phyloP scores from a whole-genome alignment of 2,113 vertebrate species.

The Polypterus bichir region DNA sequence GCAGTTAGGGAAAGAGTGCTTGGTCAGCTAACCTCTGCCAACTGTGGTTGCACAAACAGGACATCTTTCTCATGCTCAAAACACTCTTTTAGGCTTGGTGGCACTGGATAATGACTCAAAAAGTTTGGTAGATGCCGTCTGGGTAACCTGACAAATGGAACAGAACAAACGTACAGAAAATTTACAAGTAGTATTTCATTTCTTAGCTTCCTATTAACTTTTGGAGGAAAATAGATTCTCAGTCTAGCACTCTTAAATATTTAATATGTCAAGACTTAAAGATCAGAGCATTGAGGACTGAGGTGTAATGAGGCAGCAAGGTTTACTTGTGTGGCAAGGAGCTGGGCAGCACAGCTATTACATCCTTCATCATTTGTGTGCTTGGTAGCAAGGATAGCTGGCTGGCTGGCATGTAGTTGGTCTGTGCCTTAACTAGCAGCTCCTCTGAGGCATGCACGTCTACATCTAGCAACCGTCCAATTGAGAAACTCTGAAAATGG shows the following conservation, averaged over 20 bases:
- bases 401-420: constrained; percentile 22
- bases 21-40: constrained; percentile 46
- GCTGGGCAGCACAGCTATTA: constrained; percentile 36
- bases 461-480: constrained; percentile 66
- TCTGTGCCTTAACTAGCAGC: constrained; percentile 43
- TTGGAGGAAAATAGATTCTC: no score
- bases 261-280: no score
- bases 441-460: constrained; percentile 55
- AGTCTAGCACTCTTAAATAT: no score
- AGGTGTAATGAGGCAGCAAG: no score
- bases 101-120: constrained; percentile 45
- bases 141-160: constrained; percentile 24
- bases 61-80: constrained; percentile 47
- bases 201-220: no score
- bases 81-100: constrained; percentile 45
- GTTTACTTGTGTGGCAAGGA: constrained; percentile 17
- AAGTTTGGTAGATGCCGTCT: constrained; percentile 50
- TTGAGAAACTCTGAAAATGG: constrained; percentile 67
- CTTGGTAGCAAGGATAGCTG: neutral
- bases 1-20: no score
- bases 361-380: constrained; percentile 5
- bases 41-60: constrained; percentile 46
- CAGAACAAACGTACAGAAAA: neutral
- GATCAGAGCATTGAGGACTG: no score
- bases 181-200: no score